These are phyloP conservation scores for Cynoglossus semilaevis DNA, from an alignment of 2,113 vertebrate genomes.

Conservation along the genomic window DNA sequence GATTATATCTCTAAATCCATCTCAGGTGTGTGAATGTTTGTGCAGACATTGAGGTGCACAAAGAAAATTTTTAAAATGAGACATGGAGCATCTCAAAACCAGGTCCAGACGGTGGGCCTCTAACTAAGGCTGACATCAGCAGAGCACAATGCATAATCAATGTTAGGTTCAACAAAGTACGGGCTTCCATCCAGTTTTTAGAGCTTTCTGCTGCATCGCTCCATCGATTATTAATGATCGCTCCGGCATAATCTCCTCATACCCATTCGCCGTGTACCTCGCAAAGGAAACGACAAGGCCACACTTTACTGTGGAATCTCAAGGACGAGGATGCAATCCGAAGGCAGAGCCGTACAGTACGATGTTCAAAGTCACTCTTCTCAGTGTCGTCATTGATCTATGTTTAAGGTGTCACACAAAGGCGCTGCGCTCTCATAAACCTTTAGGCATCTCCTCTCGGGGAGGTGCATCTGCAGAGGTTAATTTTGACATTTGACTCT, in stretches of 20 bases:
- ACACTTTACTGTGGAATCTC: slow-evolving; percentile 29
- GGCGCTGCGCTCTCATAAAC: slow-evolving; percentile 2
- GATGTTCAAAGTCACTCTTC: slow-evolving; percentile 29
- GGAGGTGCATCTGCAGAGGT: slow-evolving; percentile 11
- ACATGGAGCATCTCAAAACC: slow-evolving; percentile 16
- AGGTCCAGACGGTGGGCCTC: slow-evolving; percentile 32
- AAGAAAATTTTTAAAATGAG: too few relatives aligned
- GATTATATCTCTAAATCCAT: too few relatives aligned
- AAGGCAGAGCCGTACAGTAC: slow-evolving; percentile 11
- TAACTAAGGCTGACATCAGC: slow-evolving; percentile 42
- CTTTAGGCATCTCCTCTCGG: slow-evolving; percentile 13
- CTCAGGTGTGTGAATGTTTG: too few relatives aligned
- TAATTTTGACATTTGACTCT: slow-evolving; percentile 2
- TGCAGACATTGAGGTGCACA: too few relatives aligned
- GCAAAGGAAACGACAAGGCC: slow-evolving; percentile 24
- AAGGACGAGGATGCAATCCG: slow-evolving; percentile 17
- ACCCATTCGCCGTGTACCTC: slow-evolving; percentile 39
- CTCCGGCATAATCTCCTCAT: slow-evolving; percentile 59
- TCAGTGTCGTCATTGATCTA: slow-evolving; percentile 43
- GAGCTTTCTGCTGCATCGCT: slow-evolving; percentile 47
- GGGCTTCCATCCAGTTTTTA: slow-evolving; percentile 58
- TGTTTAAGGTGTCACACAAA: slow-evolving; percentile 30
- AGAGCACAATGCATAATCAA: slow-evolving; percentile 62
- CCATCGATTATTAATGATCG: slow-evolving; percentile 69
- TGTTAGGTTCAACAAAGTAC: slow-evolving; percentile 38